Evolutionary conservation across 2,797 vertebrate species (phyloP).

Genomic region (Gymnothorax javanicus): DNA sequence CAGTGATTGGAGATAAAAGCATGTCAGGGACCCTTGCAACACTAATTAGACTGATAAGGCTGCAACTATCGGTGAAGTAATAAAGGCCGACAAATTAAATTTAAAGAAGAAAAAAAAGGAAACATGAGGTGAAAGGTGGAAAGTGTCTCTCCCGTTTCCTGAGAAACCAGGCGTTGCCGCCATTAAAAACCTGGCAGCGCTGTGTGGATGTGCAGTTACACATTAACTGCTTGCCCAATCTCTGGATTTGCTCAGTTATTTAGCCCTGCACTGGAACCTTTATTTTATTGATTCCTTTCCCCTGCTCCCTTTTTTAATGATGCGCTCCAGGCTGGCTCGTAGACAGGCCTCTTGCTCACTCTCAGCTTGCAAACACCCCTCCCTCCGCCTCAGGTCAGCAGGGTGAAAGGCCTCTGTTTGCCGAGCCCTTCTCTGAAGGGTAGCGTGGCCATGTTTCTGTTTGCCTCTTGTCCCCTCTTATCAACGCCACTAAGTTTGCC

Average conservation of each 20-base stretch:
- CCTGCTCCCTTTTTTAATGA: slow-evolving; percentile 29
- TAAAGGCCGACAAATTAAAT: slow-evolving; percentile 4
- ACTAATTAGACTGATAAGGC: slow-evolving; percentile 10
- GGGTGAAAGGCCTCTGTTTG: slow-evolving; percentile 41
- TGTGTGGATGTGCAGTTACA: slow-evolving; percentile 53
- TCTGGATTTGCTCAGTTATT: slow-evolving; percentile 58
- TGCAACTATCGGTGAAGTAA: slow-evolving; percentile 4
- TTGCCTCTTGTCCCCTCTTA: slow-evolving; percentile 46
- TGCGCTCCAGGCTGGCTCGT: background rate
- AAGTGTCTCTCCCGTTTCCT: slow-evolving; percentile 46
- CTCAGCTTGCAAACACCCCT: slow-evolving; percentile 38
- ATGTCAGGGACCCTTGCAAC: slow-evolving; percentile 9
- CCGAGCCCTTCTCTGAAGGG: slow-evolving; percentile 43
- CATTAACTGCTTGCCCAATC: slow-evolving; percentile 61
- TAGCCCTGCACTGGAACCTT: slow-evolving; percentile 33
- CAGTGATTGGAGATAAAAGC: background rate
- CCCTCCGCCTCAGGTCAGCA: background rate
- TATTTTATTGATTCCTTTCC: slow-evolving; percentile 12
- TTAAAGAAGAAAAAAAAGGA: slow-evolving; percentile 15
- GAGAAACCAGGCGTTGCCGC: slow-evolving; percentile 45
- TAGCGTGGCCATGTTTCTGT: slow-evolving; percentile 50
- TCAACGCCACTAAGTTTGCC: slow-evolving; percentile 52
- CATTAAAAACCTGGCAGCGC: slow-evolving; percentile 52
- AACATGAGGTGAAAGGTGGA: slow-evolving; percentile 17
- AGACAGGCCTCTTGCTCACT: slow-evolving; percentile 24